Conservation (phyloP, 2,797 vertebrate genomes). For the Buphagus erythrorhynchus region DNA sequence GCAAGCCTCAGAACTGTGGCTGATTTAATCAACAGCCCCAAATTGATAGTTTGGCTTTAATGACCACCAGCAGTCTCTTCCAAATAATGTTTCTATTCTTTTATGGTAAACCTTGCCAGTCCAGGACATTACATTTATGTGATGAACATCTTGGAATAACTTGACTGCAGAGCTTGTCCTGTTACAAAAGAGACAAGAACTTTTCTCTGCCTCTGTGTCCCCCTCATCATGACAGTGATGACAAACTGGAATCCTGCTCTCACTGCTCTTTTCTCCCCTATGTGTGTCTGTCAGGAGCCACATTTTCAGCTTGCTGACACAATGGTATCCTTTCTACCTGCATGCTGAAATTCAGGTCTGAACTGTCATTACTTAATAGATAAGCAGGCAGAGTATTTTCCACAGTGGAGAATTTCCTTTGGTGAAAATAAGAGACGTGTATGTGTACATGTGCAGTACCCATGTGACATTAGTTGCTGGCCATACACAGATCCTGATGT, state of each 20-base stretch:
- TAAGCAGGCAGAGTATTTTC: background rate
- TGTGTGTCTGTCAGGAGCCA: background rate
- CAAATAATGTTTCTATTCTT: fast-evolving
- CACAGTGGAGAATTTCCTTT: background rate
- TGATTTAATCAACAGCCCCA: background rate
- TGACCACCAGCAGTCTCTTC: background rate
- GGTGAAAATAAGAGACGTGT: background rate
- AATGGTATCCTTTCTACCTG: background rate
- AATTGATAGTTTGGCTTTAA: background rate
- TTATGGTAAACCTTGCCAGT: background rate
- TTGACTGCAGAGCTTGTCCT: background rate
- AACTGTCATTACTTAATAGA: background rate
- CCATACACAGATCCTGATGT: fast-evolving
- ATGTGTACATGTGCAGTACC: fast-evolving
- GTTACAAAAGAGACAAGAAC: background rate
- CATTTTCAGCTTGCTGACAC: background rate
- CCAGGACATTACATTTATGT: background rate
- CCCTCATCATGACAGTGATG: fast-evolving
- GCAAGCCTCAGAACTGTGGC: background rate
- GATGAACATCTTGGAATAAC: background rate
- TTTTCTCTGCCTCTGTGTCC: background rate
- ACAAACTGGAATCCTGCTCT: background rate
- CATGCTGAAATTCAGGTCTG: background rate
- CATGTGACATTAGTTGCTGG: background rate
- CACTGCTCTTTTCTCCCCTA: background rate